Base-by-base conservation (phyloP, 2,888 invertebrate genomes). In the Cephus spinipes region DNA sequence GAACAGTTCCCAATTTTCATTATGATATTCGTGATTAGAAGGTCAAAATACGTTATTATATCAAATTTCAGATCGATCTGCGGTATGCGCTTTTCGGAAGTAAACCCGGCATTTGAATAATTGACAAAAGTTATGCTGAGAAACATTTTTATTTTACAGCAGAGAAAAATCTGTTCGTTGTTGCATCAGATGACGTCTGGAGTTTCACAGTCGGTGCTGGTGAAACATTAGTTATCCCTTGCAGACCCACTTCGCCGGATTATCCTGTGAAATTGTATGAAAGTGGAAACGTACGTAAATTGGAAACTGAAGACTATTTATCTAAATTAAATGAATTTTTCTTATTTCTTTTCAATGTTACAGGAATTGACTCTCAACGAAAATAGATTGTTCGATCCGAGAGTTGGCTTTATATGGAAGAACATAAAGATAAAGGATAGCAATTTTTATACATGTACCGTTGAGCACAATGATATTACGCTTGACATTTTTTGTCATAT, bases 201-300 rank as follows among this genome's bases (percentile, higher is more conserved):
- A 23, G 6, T 55, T 23, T 2, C 9, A 15, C 55, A 23, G 15
- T 2, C 9, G 23, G 91, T 1, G 85, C 92, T 15, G 90, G 90
- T 4, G 92, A 85, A 1, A 88, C 92, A 33, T 91, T 92, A 0
- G 86, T 92, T 0, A 92, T 95, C 82, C 94, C 95, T 33, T 95
- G 95, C 85, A 93, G 94, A 74, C 95, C 95, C 9, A 93, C 95
- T 1, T 93, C 94, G 74, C 95, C 95, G 2, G 90, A 93, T 79
- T 91, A 94, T 2, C 89, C 92, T 31, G 94, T 95, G 0, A 83
- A 4, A 55, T 55, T 55, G 23, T 23, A 6, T 23, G 9, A 55
- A 23, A 2, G 2, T 55, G 9, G 9, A 1, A 9, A 55, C 2
- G 55, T 55, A 55, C 55, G 55, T 55, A 55, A 55, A 55, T 55